Base-by-base conservation (phyloP, 2,888 invertebrate species). In the Lutraria lutraria region DNA sequence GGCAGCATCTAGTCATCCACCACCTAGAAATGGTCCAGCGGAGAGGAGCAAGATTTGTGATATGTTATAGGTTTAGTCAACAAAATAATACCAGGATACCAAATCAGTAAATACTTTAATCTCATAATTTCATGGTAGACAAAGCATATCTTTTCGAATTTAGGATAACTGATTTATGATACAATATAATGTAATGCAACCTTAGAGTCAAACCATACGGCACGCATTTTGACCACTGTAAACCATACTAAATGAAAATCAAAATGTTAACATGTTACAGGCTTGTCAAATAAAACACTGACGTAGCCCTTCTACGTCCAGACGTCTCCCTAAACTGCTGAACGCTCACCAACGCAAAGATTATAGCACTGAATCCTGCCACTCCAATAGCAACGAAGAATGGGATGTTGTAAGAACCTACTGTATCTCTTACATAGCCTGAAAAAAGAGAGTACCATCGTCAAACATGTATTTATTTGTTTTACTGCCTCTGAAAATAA, bases 251-350 rank as follows among this genome's bases (percentile, higher is more conserved):
- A 43, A 43, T 43, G 8, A 43, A 8, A 43, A 2, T 43, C 2
- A 43, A 43, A 4, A 8, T 4, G 43, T 2, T 43, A 43, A 68
- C 63, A 25, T 68, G 63, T 25, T 68, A 34, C 31, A 76, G 0
- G 76, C 76, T 76, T 13, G 76, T 34, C 34, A 76, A 76, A 31
- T 76, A 76, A 34, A 76, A 76, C 63, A 68, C 25, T 15, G 76
- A 34, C 3, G 31, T 6, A 19, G 31, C 16, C 16, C 31, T 4
- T 76, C 76, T 76, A 31, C 6, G 12, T 31, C 19, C 0, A 34
- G 31, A 76, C 2, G 19, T 16, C 16, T 76, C 19, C 31, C 16
- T 10, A 16, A 0, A 31, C 15, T 34, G 34, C 12, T 34, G 29
- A 76, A 76, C 15, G 6, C 2, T 31, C 3, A 31, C 76, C 31